Conservation (phyloP, 1,140 invertebrate genomes). For the Camponotus floridanus region DNA sequence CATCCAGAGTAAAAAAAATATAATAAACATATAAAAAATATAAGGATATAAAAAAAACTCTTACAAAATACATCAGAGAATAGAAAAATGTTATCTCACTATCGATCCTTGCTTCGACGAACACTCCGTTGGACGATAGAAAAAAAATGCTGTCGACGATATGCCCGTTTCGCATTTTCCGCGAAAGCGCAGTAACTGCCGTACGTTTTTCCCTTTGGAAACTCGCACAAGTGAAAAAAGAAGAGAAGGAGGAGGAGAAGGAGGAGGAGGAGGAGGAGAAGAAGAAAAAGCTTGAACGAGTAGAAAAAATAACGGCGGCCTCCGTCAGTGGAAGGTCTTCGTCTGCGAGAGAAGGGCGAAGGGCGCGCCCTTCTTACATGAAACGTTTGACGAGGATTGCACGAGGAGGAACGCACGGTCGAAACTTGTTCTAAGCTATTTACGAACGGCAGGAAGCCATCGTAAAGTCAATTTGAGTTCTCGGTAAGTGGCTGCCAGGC, state of each 20-base stretch:
- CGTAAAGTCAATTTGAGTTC: constrained; percentile 67
- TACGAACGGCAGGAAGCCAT: constrained; percentile 68
- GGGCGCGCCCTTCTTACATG: constrained; percentile 56
- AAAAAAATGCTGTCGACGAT: neutral
- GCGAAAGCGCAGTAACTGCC: constrained; percentile 23
- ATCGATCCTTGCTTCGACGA: constrained; percentile 16
- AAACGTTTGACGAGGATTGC: constrained; percentile 65
- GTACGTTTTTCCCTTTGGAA: constrained; percentile 15
- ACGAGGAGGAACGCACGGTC: constrained; percentile 61
- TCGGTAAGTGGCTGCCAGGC: constrained; percentile 65
- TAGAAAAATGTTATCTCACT: neutral
- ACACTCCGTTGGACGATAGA: neutral
- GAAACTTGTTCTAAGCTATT: constrained; percentile 68
- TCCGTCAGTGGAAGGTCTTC: constrained; percentile 19
- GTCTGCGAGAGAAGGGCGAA: neutral
- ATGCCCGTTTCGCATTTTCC: constrained; percentile 46
- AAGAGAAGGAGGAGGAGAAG: neutral
- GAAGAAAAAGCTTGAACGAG: constrained; percentile 10
- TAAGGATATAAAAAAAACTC: neutral
- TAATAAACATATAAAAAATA: neutral
- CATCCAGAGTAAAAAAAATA: neutral
- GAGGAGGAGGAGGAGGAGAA: neutral
- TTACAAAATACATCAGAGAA: neutral
- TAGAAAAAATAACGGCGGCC: constrained; percentile 53
- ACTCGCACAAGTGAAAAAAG: constrained; percentile 7